phyloP scores from a whole-genome alignment of 2,797 vertebrate species.

The Eulemur mongoz region DNA sequence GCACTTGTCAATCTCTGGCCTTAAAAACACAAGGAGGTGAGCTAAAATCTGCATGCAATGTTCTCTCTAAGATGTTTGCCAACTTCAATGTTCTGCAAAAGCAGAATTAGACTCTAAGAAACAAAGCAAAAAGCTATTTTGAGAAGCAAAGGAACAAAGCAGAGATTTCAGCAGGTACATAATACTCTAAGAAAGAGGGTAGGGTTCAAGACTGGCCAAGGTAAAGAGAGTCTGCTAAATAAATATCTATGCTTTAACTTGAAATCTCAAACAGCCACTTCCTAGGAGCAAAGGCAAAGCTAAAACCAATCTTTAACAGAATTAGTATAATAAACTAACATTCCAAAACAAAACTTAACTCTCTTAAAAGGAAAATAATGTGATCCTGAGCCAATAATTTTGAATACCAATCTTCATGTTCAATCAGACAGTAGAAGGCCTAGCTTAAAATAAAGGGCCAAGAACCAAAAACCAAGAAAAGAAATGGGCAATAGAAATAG shows the following conservation, averaged over 20 bases:
- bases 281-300: not conserved
- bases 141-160: not conserved
- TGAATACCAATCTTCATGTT: not conserved
- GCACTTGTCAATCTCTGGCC: not conserved
- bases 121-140: not conserved
- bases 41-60: not conserved
- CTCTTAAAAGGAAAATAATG: constrained; percentile 13
- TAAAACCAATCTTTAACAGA: not conserved
- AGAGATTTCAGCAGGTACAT: not conserved
- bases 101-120: constrained; percentile 3
- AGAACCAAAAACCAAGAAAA: not conserved
- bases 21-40: not conserved
- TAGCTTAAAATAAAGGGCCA: not conserved
- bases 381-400: not conserved
- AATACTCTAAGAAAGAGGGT: not conserved
- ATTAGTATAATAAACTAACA: not conserved
- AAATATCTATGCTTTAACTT: not conserved
- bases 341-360: constrained; percentile 27
- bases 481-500: not conserved
- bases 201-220: not conserved
- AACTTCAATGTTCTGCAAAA: constrained; percentile 9
- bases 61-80: not conserved
- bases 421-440: not conserved
- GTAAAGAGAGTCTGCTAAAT: not conserved
- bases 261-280: not conserved